Percentiles rank a stretch among this genome's conserved stretches.
Conservation (phyloP, 2,113 vertebrate genomes). For the Struthidea cinerea region DNA sequence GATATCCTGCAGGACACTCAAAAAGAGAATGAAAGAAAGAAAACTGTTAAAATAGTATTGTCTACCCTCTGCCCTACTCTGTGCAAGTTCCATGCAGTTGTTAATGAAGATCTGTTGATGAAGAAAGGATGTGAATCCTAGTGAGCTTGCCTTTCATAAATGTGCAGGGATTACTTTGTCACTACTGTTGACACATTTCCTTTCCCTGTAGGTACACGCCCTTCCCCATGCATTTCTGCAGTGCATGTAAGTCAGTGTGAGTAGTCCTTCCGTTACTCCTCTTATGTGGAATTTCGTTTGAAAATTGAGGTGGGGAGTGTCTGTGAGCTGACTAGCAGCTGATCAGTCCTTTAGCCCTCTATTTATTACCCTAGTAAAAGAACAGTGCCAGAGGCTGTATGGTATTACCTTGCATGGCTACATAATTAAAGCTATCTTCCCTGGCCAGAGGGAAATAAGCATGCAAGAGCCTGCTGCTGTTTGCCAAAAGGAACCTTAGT, state of each 20-base stretch:
- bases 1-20: neutral
- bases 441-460: constrained; percentile 61
- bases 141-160: neutral
- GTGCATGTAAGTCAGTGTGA: neutral
- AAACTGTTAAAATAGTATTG: neutral
- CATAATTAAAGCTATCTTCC: constrained; percentile 40
- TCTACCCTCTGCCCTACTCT: neutral
- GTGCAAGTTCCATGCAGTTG: neutral
- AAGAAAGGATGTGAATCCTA: neutral
- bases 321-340: neutral
- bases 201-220: constrained; percentile 10
- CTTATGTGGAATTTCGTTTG: neutral
- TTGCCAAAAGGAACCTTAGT: constrained; percentile 65
- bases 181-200: constrained; percentile 8
- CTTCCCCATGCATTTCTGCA: neutral
- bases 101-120: constrained; percentile 1
- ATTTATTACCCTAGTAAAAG: neutral
- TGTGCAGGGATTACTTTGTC: neutral
- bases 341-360: neutral
- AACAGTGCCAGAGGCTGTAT: neutral
- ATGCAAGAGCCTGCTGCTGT: constrained; percentile 60
- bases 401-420: neutral
- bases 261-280: neutral
- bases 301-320: neutral
- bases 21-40: neutral